These are phyloP conservation scores for Bothrops jararaca DNA, from an alignment of 2,113 vertebrate species.

Conservation along the genomic window DNA sequence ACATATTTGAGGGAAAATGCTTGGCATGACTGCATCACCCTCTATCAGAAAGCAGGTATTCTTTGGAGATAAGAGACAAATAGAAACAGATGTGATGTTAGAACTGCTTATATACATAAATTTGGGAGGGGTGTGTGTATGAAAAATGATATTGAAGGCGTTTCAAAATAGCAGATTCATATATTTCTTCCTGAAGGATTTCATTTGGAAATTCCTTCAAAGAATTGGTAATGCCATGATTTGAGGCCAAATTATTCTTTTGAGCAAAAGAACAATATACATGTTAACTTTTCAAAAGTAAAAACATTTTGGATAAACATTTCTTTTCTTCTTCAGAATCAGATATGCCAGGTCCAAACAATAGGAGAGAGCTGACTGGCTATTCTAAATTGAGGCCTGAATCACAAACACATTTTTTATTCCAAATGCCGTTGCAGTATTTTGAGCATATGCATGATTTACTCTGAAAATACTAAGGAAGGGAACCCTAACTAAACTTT, in stretches of 20 bases:
- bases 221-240: not conserved
- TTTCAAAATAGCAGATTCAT: constrained; percentile 12
- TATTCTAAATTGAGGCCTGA: not conserved
- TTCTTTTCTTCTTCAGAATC: not conserved
- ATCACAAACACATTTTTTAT: not conserved
- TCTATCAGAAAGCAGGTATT: constrained; percentile 42
- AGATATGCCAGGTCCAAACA: not conserved
- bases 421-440: not conserved
- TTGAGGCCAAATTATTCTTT: not conserved
- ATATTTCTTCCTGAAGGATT: constrained; percentile 3
- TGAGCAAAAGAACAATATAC: not conserved
- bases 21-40: constrained; percentile 60
- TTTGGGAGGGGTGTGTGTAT: not conserved
- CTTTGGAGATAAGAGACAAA: constrained; percentile 55
- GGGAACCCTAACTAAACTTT: not conserved
- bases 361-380: not conserved
- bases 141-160: constrained; percentile 27
- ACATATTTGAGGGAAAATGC: constrained; percentile 41
- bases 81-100: constrained; percentile 41
- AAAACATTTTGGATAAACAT: not conserved
- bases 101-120: constrained; percentile 50
- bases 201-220: constrained; percentile 22
- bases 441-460: not conserved
- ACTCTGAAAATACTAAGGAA: not conserved
- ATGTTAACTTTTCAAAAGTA: not conserved